Conservation (phyloP, 2,888 invertebrate species). For the Tachina grossa region DNA sequence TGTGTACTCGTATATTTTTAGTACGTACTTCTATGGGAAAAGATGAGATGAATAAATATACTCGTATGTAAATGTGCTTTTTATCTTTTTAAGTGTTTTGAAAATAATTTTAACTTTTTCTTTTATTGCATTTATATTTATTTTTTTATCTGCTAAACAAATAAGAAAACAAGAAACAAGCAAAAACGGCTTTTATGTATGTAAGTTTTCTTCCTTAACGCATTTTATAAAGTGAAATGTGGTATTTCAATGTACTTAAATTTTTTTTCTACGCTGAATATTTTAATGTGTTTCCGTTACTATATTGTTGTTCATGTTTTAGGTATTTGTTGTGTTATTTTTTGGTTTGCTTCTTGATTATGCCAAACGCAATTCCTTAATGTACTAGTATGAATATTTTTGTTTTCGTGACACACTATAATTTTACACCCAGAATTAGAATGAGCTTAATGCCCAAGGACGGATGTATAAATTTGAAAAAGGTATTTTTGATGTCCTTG, state of each 20-base stretch:
- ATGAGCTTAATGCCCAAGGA: not conserved
- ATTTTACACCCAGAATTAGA: constrained; percentile 57
- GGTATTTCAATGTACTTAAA: not conserved
- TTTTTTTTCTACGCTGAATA: not conserved
- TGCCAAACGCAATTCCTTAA: constrained; percentile 16
- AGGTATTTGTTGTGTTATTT: not conserved
- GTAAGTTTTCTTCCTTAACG: constrained; percentile 25
- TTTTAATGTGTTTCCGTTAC: constrained; percentile 17
- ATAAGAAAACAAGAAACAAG: not conserved
- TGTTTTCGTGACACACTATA: constrained; percentile 47
- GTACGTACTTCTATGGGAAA: not conserved
- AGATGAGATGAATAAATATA: constrained; percentile 2
- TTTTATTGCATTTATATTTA: constrained; percentile 56
- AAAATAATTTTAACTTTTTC: constrained; percentile 55
- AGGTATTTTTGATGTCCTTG: constrained; percentile 1
- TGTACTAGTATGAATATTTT: constrained; percentile 7
- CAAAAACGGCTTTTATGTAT: constrained; percentile 5
- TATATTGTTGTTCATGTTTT: constrained; percentile 19
- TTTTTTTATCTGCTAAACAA: constrained; percentile 18
- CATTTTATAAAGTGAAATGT: constrained; percentile 38
- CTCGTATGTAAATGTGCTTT: not conserved
- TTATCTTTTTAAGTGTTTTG: constrained; percentile 45
- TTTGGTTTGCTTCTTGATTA: not conserved
- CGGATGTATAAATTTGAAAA: not conserved
- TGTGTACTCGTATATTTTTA: not conserved